phyloP scores from a whole-genome alignment of 2,113 vertebrate genomes.

The Lathamus discolor region DNA sequence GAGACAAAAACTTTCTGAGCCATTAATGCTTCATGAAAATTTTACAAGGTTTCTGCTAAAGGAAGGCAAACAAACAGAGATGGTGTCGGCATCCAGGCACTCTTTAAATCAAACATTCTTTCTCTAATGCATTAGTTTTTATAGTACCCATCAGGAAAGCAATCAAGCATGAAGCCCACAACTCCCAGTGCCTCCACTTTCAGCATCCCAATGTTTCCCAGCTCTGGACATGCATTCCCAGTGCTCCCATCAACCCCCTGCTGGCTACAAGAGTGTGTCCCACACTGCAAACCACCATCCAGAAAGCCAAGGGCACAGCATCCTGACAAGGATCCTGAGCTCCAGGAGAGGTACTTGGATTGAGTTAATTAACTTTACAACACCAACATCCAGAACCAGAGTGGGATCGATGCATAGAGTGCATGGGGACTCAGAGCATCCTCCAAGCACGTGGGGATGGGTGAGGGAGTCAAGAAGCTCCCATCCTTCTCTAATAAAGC shows the following conservation, averaged over 20 bases:
- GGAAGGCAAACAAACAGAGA: constrained; percentile 79
- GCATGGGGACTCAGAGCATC: accelerated
- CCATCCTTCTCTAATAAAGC: background rate
- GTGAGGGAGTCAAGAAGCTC: background rate
- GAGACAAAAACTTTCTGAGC: constrained; percentile 65
- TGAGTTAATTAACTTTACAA: background rate
- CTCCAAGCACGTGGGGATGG: background rate
- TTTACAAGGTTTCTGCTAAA: constrained; percentile 78
- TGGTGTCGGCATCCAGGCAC: constrained; percentile 57
- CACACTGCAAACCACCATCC: background rate
- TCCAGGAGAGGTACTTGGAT: background rate
- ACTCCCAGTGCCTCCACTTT: constrained; percentile 59
- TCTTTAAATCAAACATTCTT: constrained; percentile 75
- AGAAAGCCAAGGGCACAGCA: background rate
- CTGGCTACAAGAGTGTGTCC: background rate
- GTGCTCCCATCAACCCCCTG: background rate
- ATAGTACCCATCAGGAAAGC: constrained; percentile 69
- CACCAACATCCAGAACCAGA: background rate
- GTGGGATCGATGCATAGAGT: accelerated
- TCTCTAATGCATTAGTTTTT: constrained; percentile 63
- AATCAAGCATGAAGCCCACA: constrained; percentile 63
- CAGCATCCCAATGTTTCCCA: constrained; percentile 31
- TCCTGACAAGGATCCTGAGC: background rate
- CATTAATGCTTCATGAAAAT: constrained; percentile 81
- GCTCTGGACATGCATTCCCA: background rate